Evolutionary conservation across 2,888 invertebrate species (phyloP).

Genomic region (Eupithecia vulgata): DNA sequence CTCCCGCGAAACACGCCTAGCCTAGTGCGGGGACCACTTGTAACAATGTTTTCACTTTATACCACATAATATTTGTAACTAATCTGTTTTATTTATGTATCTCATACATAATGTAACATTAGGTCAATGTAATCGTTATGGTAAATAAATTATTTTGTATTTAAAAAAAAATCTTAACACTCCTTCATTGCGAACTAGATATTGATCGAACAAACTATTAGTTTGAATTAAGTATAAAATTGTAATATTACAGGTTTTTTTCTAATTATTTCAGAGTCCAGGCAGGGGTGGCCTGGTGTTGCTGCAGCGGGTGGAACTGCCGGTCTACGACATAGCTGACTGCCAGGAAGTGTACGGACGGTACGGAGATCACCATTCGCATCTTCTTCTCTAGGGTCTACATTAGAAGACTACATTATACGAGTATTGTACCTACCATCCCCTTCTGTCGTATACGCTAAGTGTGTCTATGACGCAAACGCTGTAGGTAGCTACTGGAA

Average conservation of each 20-base stretch:
- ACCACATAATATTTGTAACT: too few relatives aligned
- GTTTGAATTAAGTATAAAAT: neutral
- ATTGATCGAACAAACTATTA: neutral
- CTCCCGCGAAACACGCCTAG: too few relatives aligned
- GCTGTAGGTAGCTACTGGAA: neutral
- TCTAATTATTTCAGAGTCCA: neutral
- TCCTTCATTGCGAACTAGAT: too few relatives aligned
- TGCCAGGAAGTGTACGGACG: constrained; percentile 74
- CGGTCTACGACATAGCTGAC: constrained; percentile 70
- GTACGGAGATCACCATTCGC: constrained; percentile 47
- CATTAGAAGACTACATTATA: neutral
- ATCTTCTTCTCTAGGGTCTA: neutral
- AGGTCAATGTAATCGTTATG: too few relatives aligned
- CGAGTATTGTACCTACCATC: neutral
- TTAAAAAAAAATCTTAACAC: too few relatives aligned
- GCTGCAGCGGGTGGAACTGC: constrained; percentile 69
- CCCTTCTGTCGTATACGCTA: neutral
- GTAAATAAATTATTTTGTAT: too few relatives aligned
- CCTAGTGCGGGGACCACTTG: too few relatives aligned
- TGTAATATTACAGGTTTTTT: neutral
- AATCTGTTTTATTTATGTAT: too few relatives aligned
- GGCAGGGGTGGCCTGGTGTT: constrained; percentile 66
- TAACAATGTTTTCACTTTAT: too few relatives aligned
- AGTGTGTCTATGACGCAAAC: neutral
- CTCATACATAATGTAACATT: too few relatives aligned